Base-by-base conservation (phyloP, 2,888 invertebrate genomes). In the Drosophila borborema region DNA sequence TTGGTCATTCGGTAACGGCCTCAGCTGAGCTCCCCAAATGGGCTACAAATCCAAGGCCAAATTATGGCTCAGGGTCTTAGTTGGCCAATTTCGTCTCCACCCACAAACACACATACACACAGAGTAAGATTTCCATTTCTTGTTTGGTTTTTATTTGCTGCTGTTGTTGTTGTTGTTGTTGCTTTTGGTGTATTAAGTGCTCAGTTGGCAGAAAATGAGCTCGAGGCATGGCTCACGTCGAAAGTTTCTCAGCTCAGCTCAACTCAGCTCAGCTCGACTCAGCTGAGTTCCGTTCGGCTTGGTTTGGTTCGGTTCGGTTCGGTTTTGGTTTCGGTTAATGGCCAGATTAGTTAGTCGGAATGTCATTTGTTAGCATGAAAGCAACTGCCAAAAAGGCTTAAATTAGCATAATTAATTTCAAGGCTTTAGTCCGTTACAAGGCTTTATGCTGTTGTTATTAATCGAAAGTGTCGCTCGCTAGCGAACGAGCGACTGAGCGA, bases 351-450 rank as follows among this genome's bases (percentile, higher is more conserved):
- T 74, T 68, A 75, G 82, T 82, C 64, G 70, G 61, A 87, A 85
- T 80, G 88, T 77, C 85, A 82, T 89, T 89, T 87, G 85, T 89
- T 77, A 67, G 65, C 72, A 61, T 77, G 66, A 74, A 76, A 74
- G 77, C 86, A 64, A 43, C 54, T 63, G 84, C 74, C 84, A 77
- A 49, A 85, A 83, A 83, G 87, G 84, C 71, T 83, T 89, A 77
- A 86, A 89, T 74, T 77, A 86, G 77, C 84, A 81, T 77, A 89
- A 89, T 83, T 83, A 83, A 86, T 89, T 86, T 76, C 64, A 54
- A 65, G 58, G 81, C 70, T 53, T 80, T 74, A 53, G 56, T 51
- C 43, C 68, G 18, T 53, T 74, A 68, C 49, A 74, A 74, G 63
- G 60, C 28, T 71, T 61, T 62, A 64, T 60, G 48, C 49, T 9